Evolutionary conservation across 2,113 vertebrate species (phyloP), one percentile per base, ranked within the genome.

Genomic region (Neoarius graeffei): DNA sequence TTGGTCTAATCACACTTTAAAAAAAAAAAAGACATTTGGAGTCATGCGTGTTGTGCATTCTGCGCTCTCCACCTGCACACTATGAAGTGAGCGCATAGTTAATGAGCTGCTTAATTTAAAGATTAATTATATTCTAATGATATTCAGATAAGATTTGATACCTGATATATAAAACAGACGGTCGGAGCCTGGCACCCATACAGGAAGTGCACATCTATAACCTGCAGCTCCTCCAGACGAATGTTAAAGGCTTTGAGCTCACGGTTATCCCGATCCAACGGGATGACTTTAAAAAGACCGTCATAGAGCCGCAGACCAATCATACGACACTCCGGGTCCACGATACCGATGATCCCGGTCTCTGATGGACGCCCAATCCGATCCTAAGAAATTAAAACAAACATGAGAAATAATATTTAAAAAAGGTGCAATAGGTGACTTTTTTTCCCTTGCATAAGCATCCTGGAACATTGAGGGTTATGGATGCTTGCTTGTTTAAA

Each of bases 101-200:
- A 17, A 35, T 2, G 6, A 35, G 4, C 25, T 5, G n/a, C 4
- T 27, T 30, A 5, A 35, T 73, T 35, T 42, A 19, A 20, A 42
- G 15, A 20, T 73, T 9, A 42, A 73, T 19, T 42, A 4, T 42
- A 54, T 54, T 7, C 7, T 54, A 17, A 73, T 20, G 11, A 11
- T 2, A 13, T 5, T 4, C 5, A 5, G 14, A 30, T 30, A 19
- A 73, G 14, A 50, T 27, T 17, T 15, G 11, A 1, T 94, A 99
- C 98, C 97, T 99, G 98, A 91, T 99, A 99, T 86, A 99, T 99
- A 30, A 99, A 99, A 93, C 98, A 99, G 94, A 99, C 98, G 42
- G 98, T 99, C 0, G 98, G 98, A 6, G 98, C 97, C 89, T 98
- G 98, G 89, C 98, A 99, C 83, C 97, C 97, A 0, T 98, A 99